Percentiles rank a stretch among this genome's conserved stretches.
phyloP scores from a whole-genome alignment of 1,140 invertebrate genomes.

The Mercenaria mercenaria region DNA sequence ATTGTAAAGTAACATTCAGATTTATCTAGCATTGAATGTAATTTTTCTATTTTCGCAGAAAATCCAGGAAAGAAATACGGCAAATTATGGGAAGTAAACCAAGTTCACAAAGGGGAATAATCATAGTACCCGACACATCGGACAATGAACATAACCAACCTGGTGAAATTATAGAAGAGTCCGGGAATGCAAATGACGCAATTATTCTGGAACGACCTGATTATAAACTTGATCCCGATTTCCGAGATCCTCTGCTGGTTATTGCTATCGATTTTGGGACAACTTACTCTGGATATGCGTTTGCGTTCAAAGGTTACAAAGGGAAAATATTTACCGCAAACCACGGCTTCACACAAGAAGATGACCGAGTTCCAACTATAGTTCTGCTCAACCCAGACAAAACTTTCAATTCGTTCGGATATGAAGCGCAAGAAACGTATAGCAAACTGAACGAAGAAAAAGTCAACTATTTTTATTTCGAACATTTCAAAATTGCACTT shows the following conservation, averaged over 20 bases:
- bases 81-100: no score
- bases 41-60: no score
- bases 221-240: no score
- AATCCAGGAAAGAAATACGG: no score
- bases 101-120: no score
- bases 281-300: slow-evolving; percentile 28
- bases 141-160: no score
- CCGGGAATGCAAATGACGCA: no score
- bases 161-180: no score
- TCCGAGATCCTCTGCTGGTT: not conserved
- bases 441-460: not conserved
- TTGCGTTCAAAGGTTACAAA: not conserved
- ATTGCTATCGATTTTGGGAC: slow-evolving; percentile 44
- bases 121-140: no score
- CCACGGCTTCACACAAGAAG: not conserved
- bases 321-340: not conserved
- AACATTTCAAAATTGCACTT: slow-evolving; percentile 17
- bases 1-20: no score
- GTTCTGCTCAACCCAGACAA: slow-evolving; percentile 26
- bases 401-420: slow-evolving; percentile 28
- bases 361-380: slow-evolving; percentile 2
- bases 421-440: slow-evolving; percentile 23
- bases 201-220: no score
- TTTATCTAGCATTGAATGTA: no score
- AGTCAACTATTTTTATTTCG: slow-evolving; percentile 12